These are phyloP conservation scores for Tribolium freemani DNA, from an alignment of 2,888 invertebrate species.

Conservation along the genomic window DNA sequence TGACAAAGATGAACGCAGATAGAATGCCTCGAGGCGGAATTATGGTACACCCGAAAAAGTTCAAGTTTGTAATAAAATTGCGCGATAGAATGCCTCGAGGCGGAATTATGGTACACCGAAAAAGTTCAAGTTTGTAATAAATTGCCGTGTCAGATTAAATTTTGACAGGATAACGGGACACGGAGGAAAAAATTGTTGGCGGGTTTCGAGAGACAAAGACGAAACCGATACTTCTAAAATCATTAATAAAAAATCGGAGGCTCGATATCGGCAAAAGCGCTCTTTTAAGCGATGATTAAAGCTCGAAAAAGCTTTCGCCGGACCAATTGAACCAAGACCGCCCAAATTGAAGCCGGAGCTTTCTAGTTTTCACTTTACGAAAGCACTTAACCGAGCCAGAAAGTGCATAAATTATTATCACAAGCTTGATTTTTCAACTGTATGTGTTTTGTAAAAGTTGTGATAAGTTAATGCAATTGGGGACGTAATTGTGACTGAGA, in stretches of 20 bases:
- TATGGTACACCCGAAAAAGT: no score
- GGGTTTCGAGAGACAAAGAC: neutral
- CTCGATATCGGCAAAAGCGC: neutral
- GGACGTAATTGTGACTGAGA: neutral
- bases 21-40: no score
- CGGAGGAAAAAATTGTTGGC: neutral
- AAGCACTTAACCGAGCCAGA: neutral
- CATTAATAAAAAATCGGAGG: neutral
- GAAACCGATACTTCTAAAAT: neutral
- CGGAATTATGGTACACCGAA: conserved; percentile 50
- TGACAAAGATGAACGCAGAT: conserved; percentile 55
- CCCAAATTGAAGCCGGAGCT: neutral
- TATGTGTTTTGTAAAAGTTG: no score
- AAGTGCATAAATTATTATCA: neutral
- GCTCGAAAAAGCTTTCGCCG: neutral
- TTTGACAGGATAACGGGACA: conserved; percentile 25
- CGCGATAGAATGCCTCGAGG: no score
- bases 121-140: conserved; percentile 42
- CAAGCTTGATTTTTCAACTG: neutral
- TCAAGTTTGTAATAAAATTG: no score
- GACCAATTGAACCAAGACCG: neutral
- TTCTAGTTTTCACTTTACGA: neutral
- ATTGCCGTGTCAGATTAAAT: conserved; percentile 33
- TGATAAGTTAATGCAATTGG: no score
- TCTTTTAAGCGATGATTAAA: neutral